These are phyloP conservation scores for Molossus alvarezi DNA, from an alignment of 2,797 vertebrate species.

Conservation along the genomic window DNA sequence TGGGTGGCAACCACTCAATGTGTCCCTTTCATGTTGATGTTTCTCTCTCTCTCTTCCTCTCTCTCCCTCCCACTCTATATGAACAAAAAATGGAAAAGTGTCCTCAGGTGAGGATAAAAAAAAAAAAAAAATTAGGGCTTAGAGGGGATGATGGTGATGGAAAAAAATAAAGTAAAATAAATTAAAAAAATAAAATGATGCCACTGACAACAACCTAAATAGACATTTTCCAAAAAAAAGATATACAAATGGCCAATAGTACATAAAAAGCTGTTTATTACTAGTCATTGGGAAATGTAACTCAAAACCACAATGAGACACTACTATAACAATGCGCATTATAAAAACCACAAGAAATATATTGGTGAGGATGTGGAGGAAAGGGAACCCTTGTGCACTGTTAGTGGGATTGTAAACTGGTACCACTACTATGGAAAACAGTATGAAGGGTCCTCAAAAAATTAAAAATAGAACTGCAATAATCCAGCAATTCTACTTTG, in stretches of 20 bases:
- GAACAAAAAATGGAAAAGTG: too few species aligned
- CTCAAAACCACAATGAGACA: background rate
- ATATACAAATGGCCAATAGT: background rate
- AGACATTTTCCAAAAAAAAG: background rate
- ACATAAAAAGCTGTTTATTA: background rate
- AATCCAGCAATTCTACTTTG: background rate
- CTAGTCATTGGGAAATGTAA: background rate
- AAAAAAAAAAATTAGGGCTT: background rate
- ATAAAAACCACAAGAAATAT: background rate
- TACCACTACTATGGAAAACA: background rate
- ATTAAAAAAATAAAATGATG: background rate
- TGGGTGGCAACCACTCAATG: too few species aligned
- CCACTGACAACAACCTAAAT: background rate
- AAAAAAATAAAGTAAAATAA: too few species aligned
- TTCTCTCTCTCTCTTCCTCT: too few species aligned
- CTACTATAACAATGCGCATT: background rate
- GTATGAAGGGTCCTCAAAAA: background rate
- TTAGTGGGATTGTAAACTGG: background rate
- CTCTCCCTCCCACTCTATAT: too few species aligned
- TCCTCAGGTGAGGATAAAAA: too few species aligned
- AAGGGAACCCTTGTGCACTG: background rate
- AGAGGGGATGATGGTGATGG: too few species aligned
- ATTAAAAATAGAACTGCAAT: background rate
- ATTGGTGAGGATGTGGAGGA: background rate
- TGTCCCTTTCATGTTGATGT: too few species aligned